Evolutionary conservation across 2,888 invertebrate species (phyloP).

Genomic region (Cremastinae sp.): DNA sequence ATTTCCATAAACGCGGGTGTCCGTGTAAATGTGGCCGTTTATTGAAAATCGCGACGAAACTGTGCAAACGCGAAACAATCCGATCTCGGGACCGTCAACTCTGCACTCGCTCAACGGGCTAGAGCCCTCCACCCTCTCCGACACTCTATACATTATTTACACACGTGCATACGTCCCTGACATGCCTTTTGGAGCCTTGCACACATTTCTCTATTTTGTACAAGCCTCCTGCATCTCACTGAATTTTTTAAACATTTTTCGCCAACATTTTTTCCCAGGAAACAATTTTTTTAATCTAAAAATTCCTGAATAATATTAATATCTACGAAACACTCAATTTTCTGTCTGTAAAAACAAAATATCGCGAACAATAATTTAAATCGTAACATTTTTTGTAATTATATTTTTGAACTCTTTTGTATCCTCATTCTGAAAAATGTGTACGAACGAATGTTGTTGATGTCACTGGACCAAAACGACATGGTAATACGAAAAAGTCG

Average conservation of each 20-base stretch:
- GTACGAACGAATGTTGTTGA: not conserved
- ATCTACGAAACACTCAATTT: not conserved
- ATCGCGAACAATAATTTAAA: not conserved
- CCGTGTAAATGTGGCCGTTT: constrained; percentile 10
- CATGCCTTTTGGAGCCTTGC: constrained; percentile 26
- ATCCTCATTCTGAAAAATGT: too few relatives aligned
- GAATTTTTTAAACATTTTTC: not conserved
- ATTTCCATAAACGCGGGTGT: constrained; percentile 9
- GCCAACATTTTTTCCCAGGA: too few relatives aligned
- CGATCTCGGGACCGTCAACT: constrained; percentile 64
- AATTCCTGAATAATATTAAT: too few relatives aligned
- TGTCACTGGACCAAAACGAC: too few relatives aligned
- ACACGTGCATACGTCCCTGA: not conserved
- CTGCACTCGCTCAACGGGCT: constrained; percentile 38
- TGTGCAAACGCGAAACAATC: constrained; percentile 75
- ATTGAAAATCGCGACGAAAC: constrained; percentile 55
- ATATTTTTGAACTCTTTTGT: too few relatives aligned
- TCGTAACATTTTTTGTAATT: too few relatives aligned
- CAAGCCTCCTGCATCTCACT: not conserved
- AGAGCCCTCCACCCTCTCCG: constrained; percentile 4
- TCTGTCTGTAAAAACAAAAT: constrained; percentile 4
- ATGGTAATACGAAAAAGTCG: too few relatives aligned
- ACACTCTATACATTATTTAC: constrained; percentile 19
- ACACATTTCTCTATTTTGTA: constrained; percentile 2
- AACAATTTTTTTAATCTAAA: too few relatives aligned